These are phyloP conservation scores for Ips nitidus DNA, from an alignment of 1,140 invertebrate species.

Conservation along the genomic window DNA sequence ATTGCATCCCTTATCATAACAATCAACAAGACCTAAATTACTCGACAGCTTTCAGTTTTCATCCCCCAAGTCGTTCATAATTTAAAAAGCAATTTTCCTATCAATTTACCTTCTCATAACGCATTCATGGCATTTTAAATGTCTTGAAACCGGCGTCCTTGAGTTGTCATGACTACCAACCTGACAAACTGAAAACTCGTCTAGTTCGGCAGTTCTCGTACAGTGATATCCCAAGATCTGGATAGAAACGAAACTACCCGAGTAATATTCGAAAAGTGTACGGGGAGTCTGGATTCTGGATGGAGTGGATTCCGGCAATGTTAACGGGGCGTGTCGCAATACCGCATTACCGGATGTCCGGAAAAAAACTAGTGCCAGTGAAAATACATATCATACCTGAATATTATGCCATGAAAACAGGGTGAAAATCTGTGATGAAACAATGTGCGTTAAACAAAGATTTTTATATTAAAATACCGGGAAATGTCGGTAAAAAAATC, in stretches of 20 bases:
- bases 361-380: background rate
- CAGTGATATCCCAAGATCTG: conserved; percentile 13
- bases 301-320: conserved; percentile 19
- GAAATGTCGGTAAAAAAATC: conserved; percentile 40
- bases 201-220: conserved; percentile 18
- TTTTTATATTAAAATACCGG: background rate
- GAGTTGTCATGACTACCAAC: conserved; percentile 12
- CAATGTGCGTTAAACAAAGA: too few species aligned
- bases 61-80: conserved; percentile 11
- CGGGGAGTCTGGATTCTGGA: conserved; percentile 26
- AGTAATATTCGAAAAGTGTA: conserved; percentile 11
- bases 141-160: conserved; percentile 6
- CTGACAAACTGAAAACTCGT: background rate
- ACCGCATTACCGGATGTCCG: conserved; percentile 24
- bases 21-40: too few species aligned
- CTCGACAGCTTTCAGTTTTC: background rate
- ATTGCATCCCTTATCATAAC: too few species aligned
- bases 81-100: conserved; percentile 27
- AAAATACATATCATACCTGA: background rate
- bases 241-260: conserved; percentile 20
- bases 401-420: too few species aligned
- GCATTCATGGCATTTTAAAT: conserved; percentile 14
- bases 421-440: too few species aligned
- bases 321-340: conserved; percentile 24
- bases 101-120: conserved; percentile 5